Evolutionary conservation across 2,888 invertebrate species (phyloP), one percentile per base, ranked within the genome.

Genomic region (Spilosoma lubricipeda): DNA sequence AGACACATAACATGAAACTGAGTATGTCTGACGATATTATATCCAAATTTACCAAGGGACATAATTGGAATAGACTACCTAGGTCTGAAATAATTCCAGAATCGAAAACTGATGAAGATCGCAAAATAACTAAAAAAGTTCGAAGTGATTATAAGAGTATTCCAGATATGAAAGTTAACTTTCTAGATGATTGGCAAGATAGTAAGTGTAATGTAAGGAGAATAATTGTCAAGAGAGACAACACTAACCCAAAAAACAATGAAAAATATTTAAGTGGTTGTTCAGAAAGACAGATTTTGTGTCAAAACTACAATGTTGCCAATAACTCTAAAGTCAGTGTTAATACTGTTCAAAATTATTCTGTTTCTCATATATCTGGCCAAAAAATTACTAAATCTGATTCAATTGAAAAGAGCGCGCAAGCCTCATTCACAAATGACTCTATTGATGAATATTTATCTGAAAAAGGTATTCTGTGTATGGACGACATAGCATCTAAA

Each of bases 1-100:
- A 82, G 23, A 86, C 86, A 59, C 84, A 88, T 18, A 88, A 89
- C 15, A 76, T 86, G 0, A 93, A 93, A 81, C 77, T 88, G 3
- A 90, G 92, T 72, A 88, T 94, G 87, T 94, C 95, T 0, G 95
- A 95, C 73, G 95, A 95, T 80, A 94, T 95, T n/a, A 76, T 95
- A 52, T 90, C 93, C 0, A 95, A 95, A 88, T 95, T 93, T 77
- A 66, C 94, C 9, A 93, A 90, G 11, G 88, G 95, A 77, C 85
- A 94, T n/a, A 90, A 92, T 69, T 95, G 95, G 95, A 89, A 82
- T 11, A 86, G 86, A 3, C 83, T 90, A 30, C 86, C 89, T 7
- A 89, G 86, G 81, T 89, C 91, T 0, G 89, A 91, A 23, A 85
- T 82, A 0, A 86, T 87, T 15, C 84, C 81, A 0, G 90, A 89